phyloP scores from a whole-genome alignment of 1,140 invertebrate genomes.

The Drosophila kanapiae region DNA sequence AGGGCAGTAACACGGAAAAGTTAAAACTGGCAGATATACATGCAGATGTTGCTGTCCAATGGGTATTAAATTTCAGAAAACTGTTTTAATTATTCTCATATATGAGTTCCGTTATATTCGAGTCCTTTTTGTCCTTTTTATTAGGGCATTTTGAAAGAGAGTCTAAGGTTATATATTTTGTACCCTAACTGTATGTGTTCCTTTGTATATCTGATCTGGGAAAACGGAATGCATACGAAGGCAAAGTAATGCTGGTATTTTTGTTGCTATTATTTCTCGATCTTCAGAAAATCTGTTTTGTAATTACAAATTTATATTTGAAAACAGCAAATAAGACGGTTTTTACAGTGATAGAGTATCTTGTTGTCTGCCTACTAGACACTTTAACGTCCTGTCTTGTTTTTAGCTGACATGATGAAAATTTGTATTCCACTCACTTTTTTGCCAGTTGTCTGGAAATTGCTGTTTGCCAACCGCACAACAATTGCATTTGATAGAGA shows the following conservation, averaged over 20 bases:
- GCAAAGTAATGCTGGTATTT: too few relatives aligned
- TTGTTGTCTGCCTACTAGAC: neutral
- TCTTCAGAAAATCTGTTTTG: too few relatives aligned
- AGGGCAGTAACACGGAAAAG: constrained; percentile 25
- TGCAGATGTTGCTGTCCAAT: constrained; percentile 32
- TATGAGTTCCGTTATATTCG: constrained; percentile 32
- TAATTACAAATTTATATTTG: too few relatives aligned
- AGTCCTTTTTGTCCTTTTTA: constrained; percentile 5
- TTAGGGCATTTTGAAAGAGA: neutral
- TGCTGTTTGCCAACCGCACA: constrained; percentile 57
- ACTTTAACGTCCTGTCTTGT: constrained; percentile 1
- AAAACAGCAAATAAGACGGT: too few relatives aligned
- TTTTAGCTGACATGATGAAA: constrained; percentile 41
- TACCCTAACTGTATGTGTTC: neutral
- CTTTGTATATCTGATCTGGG: too few relatives aligned
- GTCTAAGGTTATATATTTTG: neutral
- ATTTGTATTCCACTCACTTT: constrained; percentile 45
- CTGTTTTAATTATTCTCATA: constrained; percentile 71
- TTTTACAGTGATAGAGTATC: neutral
- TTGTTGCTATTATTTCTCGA: too few relatives aligned
- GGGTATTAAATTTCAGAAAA: constrained; percentile 52
- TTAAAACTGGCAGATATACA: constrained; percentile 33
- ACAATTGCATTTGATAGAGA: constrained; percentile 73
- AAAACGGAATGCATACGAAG: too few relatives aligned
- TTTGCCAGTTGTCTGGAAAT: constrained; percentile 47